Evolutionary conservation across 1,140 invertebrate genomes (phyloP).

Genomic region (Eufriesea mexicana): DNA sequence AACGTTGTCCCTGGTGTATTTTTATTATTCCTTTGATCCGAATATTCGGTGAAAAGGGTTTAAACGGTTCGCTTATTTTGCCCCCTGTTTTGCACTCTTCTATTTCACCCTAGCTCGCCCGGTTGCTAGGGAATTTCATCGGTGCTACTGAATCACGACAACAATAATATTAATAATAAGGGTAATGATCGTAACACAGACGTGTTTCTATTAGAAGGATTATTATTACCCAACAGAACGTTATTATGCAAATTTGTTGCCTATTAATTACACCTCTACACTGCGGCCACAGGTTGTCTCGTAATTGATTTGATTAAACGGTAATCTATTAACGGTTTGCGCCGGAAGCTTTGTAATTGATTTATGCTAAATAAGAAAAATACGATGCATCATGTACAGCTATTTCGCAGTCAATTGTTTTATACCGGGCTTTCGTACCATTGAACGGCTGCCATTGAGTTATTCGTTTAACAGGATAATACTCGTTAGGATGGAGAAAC

Average conservation of each 20-base stretch:
- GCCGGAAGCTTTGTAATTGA: neutral
- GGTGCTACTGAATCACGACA: neutral
- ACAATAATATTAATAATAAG: no score
- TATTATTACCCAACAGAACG: conserved; percentile 9
- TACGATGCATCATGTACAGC: no score
- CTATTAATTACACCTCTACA: conserved; percentile 7
- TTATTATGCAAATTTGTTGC: conserved; percentile 21
- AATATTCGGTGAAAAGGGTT: neutral
- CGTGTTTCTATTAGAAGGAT: neutral
- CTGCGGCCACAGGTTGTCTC: neutral
- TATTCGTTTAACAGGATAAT: no score
- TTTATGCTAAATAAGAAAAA: neutral
- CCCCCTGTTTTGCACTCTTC: neutral
- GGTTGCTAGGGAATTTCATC: neutral
- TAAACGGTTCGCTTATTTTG: no score
- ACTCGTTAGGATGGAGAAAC: no score
- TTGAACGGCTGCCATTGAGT: no score
- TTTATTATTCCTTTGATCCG: no score
- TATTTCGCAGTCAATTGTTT: neutral
- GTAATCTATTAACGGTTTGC: neutral
- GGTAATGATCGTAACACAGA: neutral
- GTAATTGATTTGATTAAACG: conserved; percentile 11
- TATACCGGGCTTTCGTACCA: no score
- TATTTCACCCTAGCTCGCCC: neutral
- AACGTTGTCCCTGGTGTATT: no score